Evolutionary conservation across 1,140 invertebrate species (phyloP).

Genomic region (Artemia franciscana): DNA sequence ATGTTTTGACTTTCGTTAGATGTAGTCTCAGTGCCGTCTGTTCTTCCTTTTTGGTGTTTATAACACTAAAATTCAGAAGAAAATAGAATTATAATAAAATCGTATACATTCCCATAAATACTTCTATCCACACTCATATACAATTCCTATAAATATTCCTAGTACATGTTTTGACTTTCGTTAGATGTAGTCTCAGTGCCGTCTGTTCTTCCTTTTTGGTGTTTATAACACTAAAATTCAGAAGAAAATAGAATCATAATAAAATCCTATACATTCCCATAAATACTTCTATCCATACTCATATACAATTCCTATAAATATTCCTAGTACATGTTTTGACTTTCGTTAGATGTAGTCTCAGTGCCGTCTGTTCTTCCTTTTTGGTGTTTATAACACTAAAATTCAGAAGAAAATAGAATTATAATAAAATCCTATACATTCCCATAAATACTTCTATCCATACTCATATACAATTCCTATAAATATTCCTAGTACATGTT

Average conservation of each 20-base stretch:
- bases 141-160: constrained; percentile 72
- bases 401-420: constrained; percentile 9
- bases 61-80: constrained; percentile 28
- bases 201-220: constrained; percentile 52
- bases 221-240: constrained; percentile 36
- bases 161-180: constrained; percentile 78
- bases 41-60: constrained; percentile 48
- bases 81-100: not conserved
- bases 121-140: not conserved
- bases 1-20: constrained; percentile 73
- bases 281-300: not conserved
- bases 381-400: constrained; percentile 45
- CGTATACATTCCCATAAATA: not conserved
- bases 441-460: not conserved
- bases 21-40: constrained; percentile 73
- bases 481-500: constrained; percentile 81
- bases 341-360: constrained; percentile 56
- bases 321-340: constrained; percentile 91
- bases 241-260: constrained; percentile 3
- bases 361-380: constrained; percentile 62
- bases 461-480: too few relatives aligned
- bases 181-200: constrained; percentile 70
- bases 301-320: too few relatives aligned
- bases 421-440: not conserved
- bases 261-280: not conserved